Base-by-base conservation (phyloP, 2,113 vertebrate species). In the Cettia cetti region DNA sequence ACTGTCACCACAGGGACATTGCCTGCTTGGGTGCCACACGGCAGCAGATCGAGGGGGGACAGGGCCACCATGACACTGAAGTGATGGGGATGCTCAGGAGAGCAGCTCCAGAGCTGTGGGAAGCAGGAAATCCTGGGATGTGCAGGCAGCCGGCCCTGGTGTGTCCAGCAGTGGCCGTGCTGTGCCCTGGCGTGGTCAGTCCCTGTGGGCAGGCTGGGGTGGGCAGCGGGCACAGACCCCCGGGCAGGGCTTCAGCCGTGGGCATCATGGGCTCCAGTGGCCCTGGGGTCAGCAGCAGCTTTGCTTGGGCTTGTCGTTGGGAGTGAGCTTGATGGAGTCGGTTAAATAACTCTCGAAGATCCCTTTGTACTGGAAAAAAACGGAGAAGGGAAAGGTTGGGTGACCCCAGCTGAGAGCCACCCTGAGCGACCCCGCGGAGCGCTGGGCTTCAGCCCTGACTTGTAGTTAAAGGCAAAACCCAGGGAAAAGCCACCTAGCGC, bases 311-410 rank as follows among this genome's bases (percentile, higher is more conserved):
- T 97, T 94, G 60, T 96, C 89, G 2, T 93, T 60, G 24, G 98
- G 95, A 1, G 95, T 97, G 68, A 98, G 97, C 75, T 98, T 98
- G 97, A 98, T 98, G 93, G 98, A 98, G 50, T 98, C 97, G 0
- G 97, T 97, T 45, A 98, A 92, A 70, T 97, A 98, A 30, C 94
- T 98, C 79, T 98, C 98, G 4, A 96, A 86, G 68, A 96, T 94
- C 91, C 97, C 95, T 54, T 90, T 98, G 13, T 98, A 97, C 98
- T 98, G 96, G 14, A 57, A 82, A 54, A 52, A 76, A 30, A 9
- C 30, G 50, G 45, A 70, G 72, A 61, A 79, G 14, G 44, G 53
- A 15, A 49, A 19, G 39, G 31, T 19, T 39, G 82, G 88, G 82
- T 0, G 31, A 1, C 0, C 1, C 1, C 31, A 23, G 64, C 24